Conservation (phyloP, 2,888 invertebrate species). For the Lottia scabra region DNA sequence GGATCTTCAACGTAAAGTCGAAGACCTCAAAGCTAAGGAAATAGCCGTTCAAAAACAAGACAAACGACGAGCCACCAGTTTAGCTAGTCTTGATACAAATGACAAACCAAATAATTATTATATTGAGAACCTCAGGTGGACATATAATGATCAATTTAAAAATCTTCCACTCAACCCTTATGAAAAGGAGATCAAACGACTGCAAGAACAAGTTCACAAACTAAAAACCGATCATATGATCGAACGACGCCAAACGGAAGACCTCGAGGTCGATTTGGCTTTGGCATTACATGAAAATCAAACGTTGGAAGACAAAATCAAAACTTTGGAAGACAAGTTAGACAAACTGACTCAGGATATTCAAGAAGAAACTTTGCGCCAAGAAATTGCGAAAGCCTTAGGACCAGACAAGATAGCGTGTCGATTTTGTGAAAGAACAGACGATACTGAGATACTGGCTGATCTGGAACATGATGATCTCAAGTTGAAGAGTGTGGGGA, state of each 20-base stretch:
- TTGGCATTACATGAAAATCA: constrained; percentile 59
- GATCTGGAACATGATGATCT: constrained; percentile 62
- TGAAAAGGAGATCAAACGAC: constrained; percentile 57
- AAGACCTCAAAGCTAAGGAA: constrained; percentile 74
- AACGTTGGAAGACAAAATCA: constrained; percentile 49
- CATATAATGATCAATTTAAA: constrained; percentile 53
- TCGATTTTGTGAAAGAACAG: constrained; percentile 40
- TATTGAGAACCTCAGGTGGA: constrained; percentile 54
- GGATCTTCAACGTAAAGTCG: constrained; percentile 83
- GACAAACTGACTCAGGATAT: constrained; percentile 30
- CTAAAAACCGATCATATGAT: constrained; percentile 55
- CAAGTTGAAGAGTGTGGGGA: constrained; percentile 54
- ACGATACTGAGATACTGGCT: constrained; percentile 39
- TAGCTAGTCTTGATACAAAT: constrained; percentile 73
- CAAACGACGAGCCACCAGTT: constrained; percentile 50
- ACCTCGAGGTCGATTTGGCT: constrained; percentile 55
- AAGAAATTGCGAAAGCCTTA: constrained; percentile 43
- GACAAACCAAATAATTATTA: constrained; percentile 37
- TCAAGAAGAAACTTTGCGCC: constrained; percentile 47
- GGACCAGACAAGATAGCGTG: constrained; percentile 28
- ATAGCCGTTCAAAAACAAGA: constrained; percentile 51
- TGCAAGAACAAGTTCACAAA: constrained; percentile 58
- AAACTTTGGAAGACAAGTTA: constrained; percentile 43
- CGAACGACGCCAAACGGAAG: constrained; percentile 55
- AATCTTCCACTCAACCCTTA: constrained; percentile 57